Base-by-base conservation (phyloP, 2,888 invertebrate genomes). In the Tiliacea citrago region DNA sequence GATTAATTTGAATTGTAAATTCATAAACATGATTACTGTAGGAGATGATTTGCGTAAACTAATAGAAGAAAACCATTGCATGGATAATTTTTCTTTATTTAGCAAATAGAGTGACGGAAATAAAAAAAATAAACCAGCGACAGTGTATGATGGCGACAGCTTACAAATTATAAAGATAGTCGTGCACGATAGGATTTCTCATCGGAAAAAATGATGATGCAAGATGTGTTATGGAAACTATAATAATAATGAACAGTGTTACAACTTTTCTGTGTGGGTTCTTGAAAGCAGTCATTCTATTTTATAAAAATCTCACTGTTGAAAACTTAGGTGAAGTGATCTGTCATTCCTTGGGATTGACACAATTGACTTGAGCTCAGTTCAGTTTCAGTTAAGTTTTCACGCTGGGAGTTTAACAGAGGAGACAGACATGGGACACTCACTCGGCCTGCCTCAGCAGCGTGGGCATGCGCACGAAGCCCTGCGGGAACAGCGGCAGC, bases 401-500 rank as follows among this genome's bases (percentile, higher is more conserved):
- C 53, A 53, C n/a, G 1, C 12, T n/a, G 0, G 13, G 13, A 24
- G 24, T 24, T 2, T 4, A 0, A 7, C 24, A 55, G 55, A 24
- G 24, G 24, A 24, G 53, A n/a, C 12, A 35, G 60, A 58, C 58
- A 58, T 18, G 35, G 18, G 18, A 35, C 39, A 60, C 62, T 74
- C 73, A 74, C 73, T 74, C 74, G 7, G 74, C 74, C 58, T 73
- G 73, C 1, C 73, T 2, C 61, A 73, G 73, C 24, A 74, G 53
- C 21, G 73, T 62, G 73, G 97, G 95, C 90, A 97, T 95, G 81
- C 97, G 94, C 90, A 98, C 97, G 96, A 97, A 98, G 29, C 98
- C 98, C 65, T 94, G 92, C 7, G 98, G 98, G 97, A 98, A 98
- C 51, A 98, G 92, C 18, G 97, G 96, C 91, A 97, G 94, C n/a